Percentiles rank a stretch among this genome's conserved stretches.
These are phyloP conservation scores for Saccostrea glomerata DNA, from an alignment of 1,140 invertebrate genomes.

Conservation along the genomic window DNA sequence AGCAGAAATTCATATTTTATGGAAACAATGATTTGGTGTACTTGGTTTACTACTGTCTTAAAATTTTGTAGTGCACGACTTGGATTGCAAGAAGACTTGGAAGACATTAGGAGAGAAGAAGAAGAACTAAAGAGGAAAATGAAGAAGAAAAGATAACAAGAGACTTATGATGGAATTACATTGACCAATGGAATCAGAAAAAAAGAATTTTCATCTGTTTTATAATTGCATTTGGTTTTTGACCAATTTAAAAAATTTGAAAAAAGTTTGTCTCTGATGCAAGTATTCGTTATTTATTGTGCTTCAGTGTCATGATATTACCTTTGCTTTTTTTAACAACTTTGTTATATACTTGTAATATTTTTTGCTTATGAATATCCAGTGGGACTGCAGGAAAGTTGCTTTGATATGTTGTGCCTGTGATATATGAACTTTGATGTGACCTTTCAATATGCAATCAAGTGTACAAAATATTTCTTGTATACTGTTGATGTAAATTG, in stretches of 20 bases:
- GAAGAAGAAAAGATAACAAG: constrained; percentile 66
- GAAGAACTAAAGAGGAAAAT: constrained; percentile 70
- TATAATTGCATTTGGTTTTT: background rate
- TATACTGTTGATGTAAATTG: no score
- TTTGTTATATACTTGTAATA: no score
- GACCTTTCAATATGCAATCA: no score
- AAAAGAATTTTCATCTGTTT: background rate
- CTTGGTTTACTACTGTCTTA: no score
- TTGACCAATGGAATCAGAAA: background rate
- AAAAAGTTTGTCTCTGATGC: no score
- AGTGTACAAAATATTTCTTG: no score
- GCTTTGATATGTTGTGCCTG: background rate
- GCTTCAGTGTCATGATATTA: background rate
- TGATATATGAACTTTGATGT: no score
- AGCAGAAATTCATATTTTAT: no score
- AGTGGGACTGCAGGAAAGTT: background rate
- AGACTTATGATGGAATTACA: background rate
- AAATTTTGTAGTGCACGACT: constrained; percentile 69
- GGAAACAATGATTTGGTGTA: no score
- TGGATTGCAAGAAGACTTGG: constrained; percentile 76
- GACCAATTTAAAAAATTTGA: no score
- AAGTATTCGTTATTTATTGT: background rate
- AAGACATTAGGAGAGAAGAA: constrained; percentile 75
- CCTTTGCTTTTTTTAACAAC: background rate
- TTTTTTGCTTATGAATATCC: background rate